Evolutionary conservation across 2,888 invertebrate species (phyloP).

Genomic region (Pammene aurita): DNA sequence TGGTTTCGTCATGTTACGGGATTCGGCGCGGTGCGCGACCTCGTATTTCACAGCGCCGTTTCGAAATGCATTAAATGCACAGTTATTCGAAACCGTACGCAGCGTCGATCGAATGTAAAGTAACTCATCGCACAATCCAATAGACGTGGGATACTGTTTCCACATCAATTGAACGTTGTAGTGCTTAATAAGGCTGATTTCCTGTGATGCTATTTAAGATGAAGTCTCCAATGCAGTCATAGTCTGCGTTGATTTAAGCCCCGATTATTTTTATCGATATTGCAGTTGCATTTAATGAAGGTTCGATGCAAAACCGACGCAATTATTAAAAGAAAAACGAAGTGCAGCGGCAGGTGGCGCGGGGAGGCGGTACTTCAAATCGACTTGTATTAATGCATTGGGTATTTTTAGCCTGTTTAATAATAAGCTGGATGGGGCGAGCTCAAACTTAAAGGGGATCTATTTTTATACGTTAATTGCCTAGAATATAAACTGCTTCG

Average conservation of each 20-base stretch:
- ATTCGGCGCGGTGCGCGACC: conserved; percentile 76
- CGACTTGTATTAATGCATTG: conserved; percentile 62
- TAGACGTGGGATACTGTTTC: conserved; percentile 34
- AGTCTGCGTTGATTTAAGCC: conserved; percentile 32
- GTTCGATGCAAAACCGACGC: conserved; percentile 46
- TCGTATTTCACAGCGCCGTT: conserved; percentile 80
- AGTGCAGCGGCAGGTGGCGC: conserved; percentile 60
- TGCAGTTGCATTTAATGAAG: conserved; percentile 37
- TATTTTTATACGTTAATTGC: conserved; percentile 53
- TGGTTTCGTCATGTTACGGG: conserved; percentile 76
- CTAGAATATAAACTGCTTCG: conserved; percentile 32
- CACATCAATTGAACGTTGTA: conserved; percentile 28
- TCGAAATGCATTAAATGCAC: conserved; percentile 83
- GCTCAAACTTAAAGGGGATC: conserved; percentile 57
- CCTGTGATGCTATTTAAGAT: conserved; percentile 27
- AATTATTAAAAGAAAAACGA: conserved; percentile 52
- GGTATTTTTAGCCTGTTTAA: conserved; percentile 71
- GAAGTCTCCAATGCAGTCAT: conserved; percentile 25
- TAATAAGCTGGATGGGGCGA: conserved; percentile 56
- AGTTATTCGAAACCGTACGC: conserved; percentile 55
- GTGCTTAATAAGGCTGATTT: conserved; percentile 29
- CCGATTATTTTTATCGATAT: conserved; percentile 39
- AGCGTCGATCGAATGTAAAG: conserved; percentile 66
- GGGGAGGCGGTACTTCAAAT: conserved; percentile 58
- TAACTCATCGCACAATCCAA: conserved; percentile 48